Conservation (phyloP, 1,140 invertebrate species). For the Conus betulinus region DNA sequence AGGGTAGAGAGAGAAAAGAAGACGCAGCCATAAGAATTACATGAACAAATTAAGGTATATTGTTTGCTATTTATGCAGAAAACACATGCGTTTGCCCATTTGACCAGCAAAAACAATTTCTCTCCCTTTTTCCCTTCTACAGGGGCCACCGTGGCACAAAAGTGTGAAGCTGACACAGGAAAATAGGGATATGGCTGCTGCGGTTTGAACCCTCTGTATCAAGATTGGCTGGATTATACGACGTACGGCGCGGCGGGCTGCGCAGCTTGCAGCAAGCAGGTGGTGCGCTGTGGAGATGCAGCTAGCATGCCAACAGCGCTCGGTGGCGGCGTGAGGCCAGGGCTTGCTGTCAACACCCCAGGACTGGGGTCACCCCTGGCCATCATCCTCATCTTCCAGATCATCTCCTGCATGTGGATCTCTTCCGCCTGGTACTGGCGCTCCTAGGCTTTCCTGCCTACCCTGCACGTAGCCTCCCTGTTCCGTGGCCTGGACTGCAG, state of each 20-base stretch:
- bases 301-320: constrained; percentile 26
- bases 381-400: constrained; percentile 63
- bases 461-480: no score
- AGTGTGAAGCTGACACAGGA: constrained; percentile 52
- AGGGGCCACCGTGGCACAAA: not conserved
- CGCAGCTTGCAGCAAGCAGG: constrained; percentile 56
- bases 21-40: no score
- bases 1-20: no score
- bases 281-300: constrained; percentile 3
- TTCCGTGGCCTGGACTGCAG: no score
- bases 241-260: constrained; percentile 47
- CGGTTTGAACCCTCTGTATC: constrained; percentile 59
- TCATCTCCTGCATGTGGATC: constrained; percentile 66
- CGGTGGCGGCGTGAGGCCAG: not conserved
- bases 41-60: no score
- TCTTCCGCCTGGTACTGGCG: constrained; percentile 50
- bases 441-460: no score
- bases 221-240: constrained; percentile 60
- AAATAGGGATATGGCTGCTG: constrained; percentile 44
- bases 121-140: not conserved
- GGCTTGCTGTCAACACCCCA: constrained; percentile 25
- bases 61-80: no score
- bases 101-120: no score
- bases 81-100: no score
- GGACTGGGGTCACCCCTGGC: constrained; percentile 65